Conservation (phyloP, 2,113 vertebrate genomes). For the Arothron firmamentum region DNA sequence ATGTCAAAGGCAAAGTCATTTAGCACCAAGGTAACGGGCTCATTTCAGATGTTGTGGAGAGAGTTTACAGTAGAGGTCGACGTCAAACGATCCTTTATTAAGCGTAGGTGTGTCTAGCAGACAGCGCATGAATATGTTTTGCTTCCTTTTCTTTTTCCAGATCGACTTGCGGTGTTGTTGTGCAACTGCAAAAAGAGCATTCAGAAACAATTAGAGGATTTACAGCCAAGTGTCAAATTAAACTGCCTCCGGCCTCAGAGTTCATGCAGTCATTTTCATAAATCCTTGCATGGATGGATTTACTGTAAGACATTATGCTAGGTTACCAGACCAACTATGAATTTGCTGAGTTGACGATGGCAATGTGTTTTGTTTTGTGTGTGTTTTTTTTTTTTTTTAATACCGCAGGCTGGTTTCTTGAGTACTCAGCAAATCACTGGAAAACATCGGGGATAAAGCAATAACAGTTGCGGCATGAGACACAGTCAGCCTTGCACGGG, state of each 20-base stretch:
- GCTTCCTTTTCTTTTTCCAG: slow-evolving; percentile 70
- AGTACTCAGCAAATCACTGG: slow-evolving; percentile 61
- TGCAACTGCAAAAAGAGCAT: slow-evolving; percentile 66
- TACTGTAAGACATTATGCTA: slow-evolving; percentile 67
- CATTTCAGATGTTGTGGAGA: slow-evolving; percentile 72
- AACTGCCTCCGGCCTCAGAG: slow-evolving; percentile 71
- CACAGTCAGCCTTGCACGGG: slow-evolving; percentile 43
- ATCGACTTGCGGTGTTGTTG: slow-evolving; percentile 72
- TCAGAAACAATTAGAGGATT: slow-evolving; percentile 75
- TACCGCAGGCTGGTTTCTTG: slow-evolving; percentile 57
- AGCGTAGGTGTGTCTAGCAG: slow-evolving; percentile 74
- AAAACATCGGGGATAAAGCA: slow-evolving; percentile 59
- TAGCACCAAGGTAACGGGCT: slow-evolving; percentile 62
- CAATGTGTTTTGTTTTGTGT: too few relatives aligned
- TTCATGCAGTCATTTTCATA: slow-evolving; percentile 70
- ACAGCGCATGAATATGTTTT: slow-evolving; percentile 73
- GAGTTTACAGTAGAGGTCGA: slow-evolving; percentile 59
- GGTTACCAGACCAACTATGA: slow-evolving; percentile 65
- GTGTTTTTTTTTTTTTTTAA: slow-evolving; percentile 22
- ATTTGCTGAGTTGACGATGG: slow-evolving; percentile 70
- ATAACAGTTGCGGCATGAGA: slow-evolving; percentile 58
- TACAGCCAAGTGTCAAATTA: slow-evolving; percentile 71
- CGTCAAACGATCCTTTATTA: slow-evolving; percentile 71
- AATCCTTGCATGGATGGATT: slow-evolving; percentile 68
- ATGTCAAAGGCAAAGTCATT: slow-evolving; percentile 61